These are phyloP conservation scores for Glareola pratincola DNA, from an alignment of 2,113 vertebrate genomes.

Conservation along the genomic window DNA sequence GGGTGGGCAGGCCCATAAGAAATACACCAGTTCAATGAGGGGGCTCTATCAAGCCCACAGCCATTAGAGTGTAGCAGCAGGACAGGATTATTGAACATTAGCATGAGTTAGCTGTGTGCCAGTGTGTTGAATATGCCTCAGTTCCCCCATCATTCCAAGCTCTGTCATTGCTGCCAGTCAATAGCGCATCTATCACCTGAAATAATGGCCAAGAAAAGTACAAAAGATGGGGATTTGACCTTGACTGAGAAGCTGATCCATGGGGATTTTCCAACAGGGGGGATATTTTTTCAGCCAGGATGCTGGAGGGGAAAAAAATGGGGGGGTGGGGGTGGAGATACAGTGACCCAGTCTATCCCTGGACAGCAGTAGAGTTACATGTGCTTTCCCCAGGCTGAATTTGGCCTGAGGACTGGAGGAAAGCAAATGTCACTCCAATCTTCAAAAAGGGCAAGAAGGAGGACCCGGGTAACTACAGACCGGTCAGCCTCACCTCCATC, in stretches of 20 bases:
- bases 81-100: constrained; percentile 56
- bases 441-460: no score
- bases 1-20: constrained; percentile 88
- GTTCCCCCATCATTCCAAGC: constrained; percentile 68
- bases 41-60: constrained; percentile 65
- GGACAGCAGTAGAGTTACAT: neutral
- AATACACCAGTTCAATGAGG: constrained; percentile 79
- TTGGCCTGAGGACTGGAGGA: no score
- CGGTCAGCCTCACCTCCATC: no score
- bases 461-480: no score
- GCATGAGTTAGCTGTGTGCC: constrained; percentile 50
- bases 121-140: constrained; percentile 53
- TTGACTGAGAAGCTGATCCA: constrained; percentile 55
- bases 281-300: neutral
- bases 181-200: constrained; percentile 24
- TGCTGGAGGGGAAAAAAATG: neutral
- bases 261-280: constrained; percentile 6
- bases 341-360: neutral
- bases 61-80: constrained; percentile 43
- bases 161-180: constrained; percentile 64
- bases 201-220: constrained; percentile 51
- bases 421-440: no score
- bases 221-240: constrained; percentile 54
- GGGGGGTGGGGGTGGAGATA: neutral
- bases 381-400: neutral